Evolutionary conservation across 2,888 invertebrate species (phyloP), one percentile per base, ranked within the genome.

Genomic region (Amorpha juglandis): DNA sequence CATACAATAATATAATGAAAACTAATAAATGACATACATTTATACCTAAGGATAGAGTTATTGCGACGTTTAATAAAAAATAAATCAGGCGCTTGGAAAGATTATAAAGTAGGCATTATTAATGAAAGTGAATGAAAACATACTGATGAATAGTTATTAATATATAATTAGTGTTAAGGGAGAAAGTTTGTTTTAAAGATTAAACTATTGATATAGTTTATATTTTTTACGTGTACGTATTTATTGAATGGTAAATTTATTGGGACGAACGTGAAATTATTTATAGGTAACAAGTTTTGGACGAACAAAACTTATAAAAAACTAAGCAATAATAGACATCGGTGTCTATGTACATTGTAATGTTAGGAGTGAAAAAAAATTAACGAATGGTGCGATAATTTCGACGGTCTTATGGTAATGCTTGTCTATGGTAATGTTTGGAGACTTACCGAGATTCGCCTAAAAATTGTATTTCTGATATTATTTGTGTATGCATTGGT

Each of bases 201-300:
- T 93, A 92, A 93, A 93, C 93, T 93, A 93, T 93, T 90, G 89
- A 93, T 92, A 93, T 93, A 93, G 93, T 93, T 93, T 93, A 93
- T 93, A 93, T 93, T 93, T 93, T 93, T 92, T 93, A 93, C 93
- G 89, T 93, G 91, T 93, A 92, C 90, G 92, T 93, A 93, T 92
- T 93, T 93, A 93, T 93, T 92, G 92, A 92, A 91, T 89, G 92
- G 91, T 92, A 92, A 93, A 91, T 90, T 93, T 92, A 92, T 93
- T 88, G 92, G 91, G 91, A 90, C 86, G 90, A 84, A 89, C 89
- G 89, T 92, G 92, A 92, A 91, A 92, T 91, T 92, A 92, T 92
- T 91, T 91, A 91, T 92, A 92, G 85, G 92, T 90, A 86, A 86
- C 1, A 80, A 91, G 92, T 92, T 92, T 93, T 92, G 92, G 88